Evolutionary conservation across 1,140 invertebrate genomes (phyloP).

Genomic region (Ericerus pela): DNA sequence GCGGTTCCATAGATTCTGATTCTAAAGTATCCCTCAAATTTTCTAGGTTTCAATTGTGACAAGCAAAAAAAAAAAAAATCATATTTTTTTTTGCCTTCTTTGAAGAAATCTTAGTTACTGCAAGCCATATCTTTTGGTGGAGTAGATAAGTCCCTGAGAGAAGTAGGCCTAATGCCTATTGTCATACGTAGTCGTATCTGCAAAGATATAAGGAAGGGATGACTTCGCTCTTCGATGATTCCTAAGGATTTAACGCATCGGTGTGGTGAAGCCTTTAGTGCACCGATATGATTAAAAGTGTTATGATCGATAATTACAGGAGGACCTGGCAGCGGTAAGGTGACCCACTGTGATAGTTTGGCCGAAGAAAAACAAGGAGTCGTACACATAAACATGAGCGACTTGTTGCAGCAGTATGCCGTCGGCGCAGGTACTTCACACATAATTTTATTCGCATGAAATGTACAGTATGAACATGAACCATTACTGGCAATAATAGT

Average conservation of each 20-base stretch:
- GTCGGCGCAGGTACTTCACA: constrained; percentile 65
- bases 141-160: too few species aligned
- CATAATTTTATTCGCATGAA: too few species aligned
- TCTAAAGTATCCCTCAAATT: too few species aligned
- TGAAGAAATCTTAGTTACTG: too few species aligned
- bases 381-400: constrained; percentile 80
- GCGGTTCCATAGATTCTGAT: too few species aligned
- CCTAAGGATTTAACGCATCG: background rate
- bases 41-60: too few species aligned
- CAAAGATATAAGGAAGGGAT: background rate
- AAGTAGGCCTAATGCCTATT: background rate
- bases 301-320: constrained; percentile 35
- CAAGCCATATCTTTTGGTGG: too few species aligned
- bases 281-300: background rate
- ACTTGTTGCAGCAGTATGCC: constrained; percentile 69
- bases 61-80: too few species aligned
- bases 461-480: too few species aligned
- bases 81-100: too few species aligned
- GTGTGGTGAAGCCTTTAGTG: background rate
- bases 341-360: constrained; percentile 77
- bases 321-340: constrained; percentile 79
- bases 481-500: too few species aligned
- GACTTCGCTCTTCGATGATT: background rate
- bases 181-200: background rate
- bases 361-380: constrained; percentile 69